Base-by-base conservation (phyloP, 37 sponge, comb jelly and placozoan genomes). In the Corticium candelabrum region DNA sequence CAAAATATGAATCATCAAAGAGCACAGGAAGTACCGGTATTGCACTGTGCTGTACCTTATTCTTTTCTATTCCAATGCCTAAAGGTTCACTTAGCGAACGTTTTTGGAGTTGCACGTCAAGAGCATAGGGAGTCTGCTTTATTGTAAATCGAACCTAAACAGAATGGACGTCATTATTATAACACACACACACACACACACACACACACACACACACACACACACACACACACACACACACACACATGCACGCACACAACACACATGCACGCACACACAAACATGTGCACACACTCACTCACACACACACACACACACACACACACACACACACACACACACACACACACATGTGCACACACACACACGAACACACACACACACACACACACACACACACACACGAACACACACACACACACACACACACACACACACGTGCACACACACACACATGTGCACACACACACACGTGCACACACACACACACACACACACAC, bases 31-130 rank as follows among this genome's bases (percentile, higher is more conserved):
- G n/a, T n/a, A n/a, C n/a, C n/a, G n/a, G n/a, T n/a, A n/a, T n/a
- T n/a, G n/a, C n/a, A n/a, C n/a, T n/a, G n/a, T 50, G 11, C 4
- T 34, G 7, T 70, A 70, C 73, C 73, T 70, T 70, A 5, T 29
- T 34, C 21, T 70, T 15, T 29, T 70, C 31, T 32, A 70, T 4
- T 7, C 73, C 31, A 4, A 70, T 5, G 33, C 73, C 73, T 7
- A 70, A 32, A 35, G 73, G 73, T 34, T 70, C 73, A 32, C 73
- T 70, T 7, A 4, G 33, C 21, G 73, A 70, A 30, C 73, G 73
- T 34, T 15, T 70, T 15, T 70, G 73, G 7, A 70, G 7, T 15
- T 70, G 29, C 33, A 70, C 73, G 5, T 70, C 73, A 7, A 70
- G 4, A 34, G 35, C 73, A 4, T 15, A 70, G 35, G 73, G 73